Base-by-base conservation (phyloP, 2,797 vertebrate species). In the Pygocentrus nattereri region DNA sequence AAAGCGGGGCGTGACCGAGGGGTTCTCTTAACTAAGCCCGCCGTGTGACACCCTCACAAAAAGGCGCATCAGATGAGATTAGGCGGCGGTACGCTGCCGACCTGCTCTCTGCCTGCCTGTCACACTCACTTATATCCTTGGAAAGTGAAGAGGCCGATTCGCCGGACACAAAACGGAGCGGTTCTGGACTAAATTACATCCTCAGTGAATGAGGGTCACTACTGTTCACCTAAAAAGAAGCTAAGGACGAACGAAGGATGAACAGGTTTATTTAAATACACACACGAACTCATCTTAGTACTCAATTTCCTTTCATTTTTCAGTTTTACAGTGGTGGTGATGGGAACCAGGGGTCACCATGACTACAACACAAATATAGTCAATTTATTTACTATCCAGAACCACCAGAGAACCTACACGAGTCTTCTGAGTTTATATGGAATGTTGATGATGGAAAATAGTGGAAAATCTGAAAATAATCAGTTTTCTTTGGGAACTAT, bases 21-120 rank as follows among this genome's bases (percentile, higher is more conserved):
- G 61, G 34, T 41, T 68, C 41, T 47, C 71, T 56, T 47, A 68
- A 77, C 47, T 23, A 72, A 52, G 27, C 50, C 59, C 25, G 62
- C 21, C 41, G 49, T 67, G 62, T 78, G 76, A 74, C 69, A 59
- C 41, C 50, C 38, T 34, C 18, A 68, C 52, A 78, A 78, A 68
- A 82, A 1, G 74, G 81, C 70, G 21, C 81, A 59, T 65, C 70
- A 58, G 76, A 82, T 82, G 59, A 82, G 75, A 83, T 74, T 75
- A 75, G 68, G 54, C 4, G 25, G 38, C 58, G 50, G 16, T 25
- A 58, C 41, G 47, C 49, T 71, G 49, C 59, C 31, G 70, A 74
- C 23, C 50, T 12, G 21, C 16, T 72, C 72, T 58, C 34, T 12
- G 54, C 50, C 18, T 44, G 59, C 25, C 62, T 8, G 23, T 79